These are phyloP conservation scores for Drosophila silvestris DNA, from an alignment of 2,888 invertebrate species.

Conservation along the genomic window DNA sequence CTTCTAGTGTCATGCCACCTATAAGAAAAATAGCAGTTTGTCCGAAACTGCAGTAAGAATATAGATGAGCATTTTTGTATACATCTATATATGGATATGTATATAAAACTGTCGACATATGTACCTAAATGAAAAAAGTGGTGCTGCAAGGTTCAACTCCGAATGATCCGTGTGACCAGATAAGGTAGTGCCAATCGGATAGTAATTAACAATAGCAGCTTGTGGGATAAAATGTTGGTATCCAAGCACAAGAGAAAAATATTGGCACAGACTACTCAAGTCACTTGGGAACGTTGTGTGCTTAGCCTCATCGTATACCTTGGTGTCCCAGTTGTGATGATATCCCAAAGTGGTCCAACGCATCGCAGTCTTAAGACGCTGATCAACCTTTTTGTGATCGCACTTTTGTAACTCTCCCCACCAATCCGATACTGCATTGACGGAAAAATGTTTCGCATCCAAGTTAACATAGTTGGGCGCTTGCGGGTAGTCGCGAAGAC, in stretches of 20 bases:
- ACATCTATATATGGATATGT: too few species aligned
- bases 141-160: conserved; percentile 93
- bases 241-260: conserved; percentile 88
- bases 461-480: conserved; percentile 87
- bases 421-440: conserved; percentile 87
- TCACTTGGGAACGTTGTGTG: conserved; percentile 91
- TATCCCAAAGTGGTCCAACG: conserved; percentile 98
- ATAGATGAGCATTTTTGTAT: neutral
- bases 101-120: neutral
- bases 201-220: conserved; percentile 98
- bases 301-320: conserved; percentile 91
- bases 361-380: conserved; percentile 86
- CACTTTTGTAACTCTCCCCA: conserved; percentile 85
- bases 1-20: conserved; percentile 91
- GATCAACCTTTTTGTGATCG: conserved; percentile 52
- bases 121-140: conserved; percentile 95
- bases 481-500: conserved; percentile 91
- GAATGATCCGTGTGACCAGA: conserved; percentile 98
- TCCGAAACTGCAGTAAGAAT: conserved; percentile 90
- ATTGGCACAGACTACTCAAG: conserved; percentile 88
- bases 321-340: conserved; percentile 99
- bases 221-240: conserved; percentile 89
- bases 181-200: conserved; percentile 95
- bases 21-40: conserved; percentile 97
- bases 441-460: conserved; percentile 67